Conservation (phyloP, 2,797 vertebrate species). For the Crax fasciolata region DNA sequence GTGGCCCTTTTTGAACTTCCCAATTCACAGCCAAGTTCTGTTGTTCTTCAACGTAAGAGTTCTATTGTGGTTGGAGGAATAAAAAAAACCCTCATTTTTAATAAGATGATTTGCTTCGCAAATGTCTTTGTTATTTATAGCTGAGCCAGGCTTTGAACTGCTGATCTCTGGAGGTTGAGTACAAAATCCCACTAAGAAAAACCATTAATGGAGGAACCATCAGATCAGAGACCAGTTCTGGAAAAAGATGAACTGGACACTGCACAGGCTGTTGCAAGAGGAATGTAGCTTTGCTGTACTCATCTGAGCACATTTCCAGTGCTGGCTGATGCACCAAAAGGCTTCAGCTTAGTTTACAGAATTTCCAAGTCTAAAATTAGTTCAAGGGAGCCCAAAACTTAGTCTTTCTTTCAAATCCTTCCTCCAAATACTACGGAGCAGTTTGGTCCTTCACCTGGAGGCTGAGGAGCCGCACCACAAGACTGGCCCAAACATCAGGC, state of each 20-base stretch:
- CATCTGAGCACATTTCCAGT: slow-evolving; percentile 59
- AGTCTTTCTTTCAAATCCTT: neutral
- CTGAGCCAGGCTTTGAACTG: slow-evolving; percentile 44
- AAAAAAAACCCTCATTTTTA: slow-evolving; percentile 64
- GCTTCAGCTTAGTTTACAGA: slow-evolving; percentile 46
- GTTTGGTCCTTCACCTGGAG: slow-evolving; percentile 3
- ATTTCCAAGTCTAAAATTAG: slow-evolving; percentile 48
- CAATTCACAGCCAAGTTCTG: slow-evolving; percentile 63
- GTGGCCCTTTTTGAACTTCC: slow-evolving; percentile 70
- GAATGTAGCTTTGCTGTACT: slow-evolving; percentile 5
- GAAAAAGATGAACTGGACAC: slow-evolving; percentile 61
- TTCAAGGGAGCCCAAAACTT: slow-evolving; percentile 38
- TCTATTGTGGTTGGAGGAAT: slow-evolving; percentile 72
- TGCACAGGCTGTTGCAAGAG: slow-evolving; percentile 40
- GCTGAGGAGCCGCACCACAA: neutral
- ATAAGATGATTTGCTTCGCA: slow-evolving; percentile 73
- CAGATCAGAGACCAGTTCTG: slow-evolving; percentile 61
- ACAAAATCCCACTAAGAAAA: slow-evolving; percentile 73
- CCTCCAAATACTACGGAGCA: neutral
- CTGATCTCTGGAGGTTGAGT: slow-evolving; percentile 65
- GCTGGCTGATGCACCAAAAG: slow-evolving; percentile 33
- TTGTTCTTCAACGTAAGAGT: slow-evolving; percentile 61
- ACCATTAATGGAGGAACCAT: slow-evolving; percentile 64
- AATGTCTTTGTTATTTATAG: slow-evolving; percentile 76
- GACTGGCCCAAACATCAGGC: slow-evolving; percentile 23